Percentiles rank a stretch among this genome's conserved stretches.
phyloP scores from a whole-genome alignment of 2,113 vertebrate species.

The Odontophorus gujanensis region DNA sequence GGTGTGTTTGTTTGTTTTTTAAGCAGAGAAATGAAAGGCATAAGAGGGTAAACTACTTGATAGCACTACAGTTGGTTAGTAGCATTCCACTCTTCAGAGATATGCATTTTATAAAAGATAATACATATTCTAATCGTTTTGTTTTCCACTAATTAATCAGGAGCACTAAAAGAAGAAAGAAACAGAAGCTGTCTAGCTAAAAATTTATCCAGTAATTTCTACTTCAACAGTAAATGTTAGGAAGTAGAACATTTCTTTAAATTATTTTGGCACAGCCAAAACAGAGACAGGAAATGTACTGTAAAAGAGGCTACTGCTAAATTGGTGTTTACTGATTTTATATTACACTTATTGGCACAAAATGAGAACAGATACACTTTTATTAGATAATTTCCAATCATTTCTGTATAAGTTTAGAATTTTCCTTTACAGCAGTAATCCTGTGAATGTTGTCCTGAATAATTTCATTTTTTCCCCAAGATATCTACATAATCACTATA shows the following conservation, averaged over 20 bases:
- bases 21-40: neutral
- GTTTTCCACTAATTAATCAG: neutral
- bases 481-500: neutral
- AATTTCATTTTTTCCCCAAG: neutral
- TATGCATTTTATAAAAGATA: neutral
- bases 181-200: neutral
- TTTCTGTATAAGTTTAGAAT: neutral
- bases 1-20: neutral
- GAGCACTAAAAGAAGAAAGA: neutral
- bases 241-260: neutral
- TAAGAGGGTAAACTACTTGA: neutral
- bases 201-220: neutral
- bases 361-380: neutral
- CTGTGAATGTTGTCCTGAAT: neutral
- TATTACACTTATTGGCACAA: neutral
- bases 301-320: neutral
- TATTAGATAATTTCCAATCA: neutral
- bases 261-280: neutral
- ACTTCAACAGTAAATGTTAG: neutral
- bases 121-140: neutral
- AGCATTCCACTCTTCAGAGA: neutral
- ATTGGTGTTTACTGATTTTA: neutral
- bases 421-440: neutral
- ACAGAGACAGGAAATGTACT: neutral
- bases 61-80: neutral